phyloP scores from a whole-genome alignment of 1,140 invertebrate species.

The Apocrypta bakeri region DNA sequence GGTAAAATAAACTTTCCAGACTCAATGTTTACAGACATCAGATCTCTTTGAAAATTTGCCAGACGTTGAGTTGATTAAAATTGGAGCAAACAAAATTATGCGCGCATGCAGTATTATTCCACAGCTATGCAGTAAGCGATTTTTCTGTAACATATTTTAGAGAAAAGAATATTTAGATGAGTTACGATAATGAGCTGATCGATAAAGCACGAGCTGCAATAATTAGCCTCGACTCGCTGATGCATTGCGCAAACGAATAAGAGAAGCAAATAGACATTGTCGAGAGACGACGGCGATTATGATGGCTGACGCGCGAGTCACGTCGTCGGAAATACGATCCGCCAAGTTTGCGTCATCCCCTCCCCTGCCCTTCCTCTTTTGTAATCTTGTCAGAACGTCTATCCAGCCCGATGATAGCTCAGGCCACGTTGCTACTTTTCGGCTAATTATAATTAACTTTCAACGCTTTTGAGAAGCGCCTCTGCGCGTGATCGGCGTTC shows the following conservation, averaged over 20 bases:
- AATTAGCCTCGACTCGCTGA: slow-evolving; percentile 45
- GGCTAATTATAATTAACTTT: slow-evolving; percentile 39
- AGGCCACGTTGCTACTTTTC: slow-evolving; percentile 29
- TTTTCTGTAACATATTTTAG: neutral
- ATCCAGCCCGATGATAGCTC: slow-evolving; percentile 23
- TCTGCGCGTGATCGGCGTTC: neutral
- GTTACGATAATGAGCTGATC: too few relatives aligned
- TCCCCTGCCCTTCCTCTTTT: neutral
- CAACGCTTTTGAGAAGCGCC: slow-evolving; percentile 16
- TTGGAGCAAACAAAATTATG: neutral
- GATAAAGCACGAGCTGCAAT: slow-evolving; percentile 49
- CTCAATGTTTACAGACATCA: neutral
- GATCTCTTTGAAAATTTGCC: neutral
- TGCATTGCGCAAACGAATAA: neutral
- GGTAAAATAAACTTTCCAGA: neutral
- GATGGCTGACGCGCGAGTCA: slow-evolving; percentile 12
- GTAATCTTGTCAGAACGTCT: slow-evolving; percentile 11
- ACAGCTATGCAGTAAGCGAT: too few relatives aligned
- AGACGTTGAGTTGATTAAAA: neutral
- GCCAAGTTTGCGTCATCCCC: slow-evolving; percentile 53
- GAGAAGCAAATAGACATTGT: slow-evolving; percentile 49
- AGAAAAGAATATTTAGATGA: neutral
- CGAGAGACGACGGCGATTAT: slow-evolving; percentile 10
- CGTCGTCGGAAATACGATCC: slow-evolving; percentile 59
- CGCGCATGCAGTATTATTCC: neutral